Percentiles rank a stretch among this genome's conserved stretches.
These are phyloP conservation scores for Platysteira castanea DNA, from an alignment of 2,113 vertebrate species.

Conservation along the genomic window DNA sequence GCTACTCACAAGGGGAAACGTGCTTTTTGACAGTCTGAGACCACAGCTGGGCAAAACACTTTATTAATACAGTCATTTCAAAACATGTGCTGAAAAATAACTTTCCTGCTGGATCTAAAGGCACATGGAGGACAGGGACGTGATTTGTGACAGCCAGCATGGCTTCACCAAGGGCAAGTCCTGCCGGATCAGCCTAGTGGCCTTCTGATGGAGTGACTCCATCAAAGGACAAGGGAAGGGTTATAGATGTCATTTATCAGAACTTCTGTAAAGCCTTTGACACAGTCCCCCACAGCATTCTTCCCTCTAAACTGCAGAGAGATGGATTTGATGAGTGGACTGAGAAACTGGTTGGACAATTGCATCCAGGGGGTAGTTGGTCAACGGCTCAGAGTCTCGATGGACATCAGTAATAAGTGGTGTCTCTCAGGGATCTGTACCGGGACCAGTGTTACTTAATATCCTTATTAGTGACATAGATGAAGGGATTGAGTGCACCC, in stretches of 20 bases:
- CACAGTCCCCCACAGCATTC: neutral
- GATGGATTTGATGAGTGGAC: neutral
- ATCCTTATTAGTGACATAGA: neutral
- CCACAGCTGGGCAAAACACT: neutral
- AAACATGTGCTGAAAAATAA: neutral
- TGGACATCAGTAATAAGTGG: neutral
- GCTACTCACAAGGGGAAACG: neutral
- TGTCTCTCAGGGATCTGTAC: too few species aligned
- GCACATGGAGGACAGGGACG: neutral
- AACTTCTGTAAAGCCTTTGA: neutral
- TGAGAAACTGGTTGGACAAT: neutral
- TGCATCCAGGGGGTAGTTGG: neutral
- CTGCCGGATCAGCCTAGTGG: neutral
- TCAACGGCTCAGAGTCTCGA: neutral
- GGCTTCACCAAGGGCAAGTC: neutral
- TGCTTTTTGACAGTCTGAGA: neutral
- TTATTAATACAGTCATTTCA: neutral
- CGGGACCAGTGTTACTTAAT: neutral
- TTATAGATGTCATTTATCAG: neutral
- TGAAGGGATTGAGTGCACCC: neutral
- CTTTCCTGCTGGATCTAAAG: neutral
- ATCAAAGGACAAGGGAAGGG: neutral
- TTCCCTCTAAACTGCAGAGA: neutral
- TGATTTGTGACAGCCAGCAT: neutral
- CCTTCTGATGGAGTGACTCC: neutral